Base-by-base conservation (phyloP, 2,888 invertebrate species). In the Limulus polyphemus region DNA sequence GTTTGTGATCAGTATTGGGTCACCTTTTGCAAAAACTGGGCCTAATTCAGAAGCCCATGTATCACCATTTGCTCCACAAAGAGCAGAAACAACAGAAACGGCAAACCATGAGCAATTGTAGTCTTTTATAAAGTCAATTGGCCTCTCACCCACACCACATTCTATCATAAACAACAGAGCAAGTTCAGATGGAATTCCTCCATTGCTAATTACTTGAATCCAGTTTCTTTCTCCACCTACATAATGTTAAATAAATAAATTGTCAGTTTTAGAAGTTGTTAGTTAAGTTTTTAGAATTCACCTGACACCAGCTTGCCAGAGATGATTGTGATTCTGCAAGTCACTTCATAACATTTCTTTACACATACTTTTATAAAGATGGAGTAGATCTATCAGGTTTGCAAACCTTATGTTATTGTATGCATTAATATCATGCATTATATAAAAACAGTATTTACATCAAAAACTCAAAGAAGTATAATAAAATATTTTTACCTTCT, bases 11-110 rank as follows among this genome's bases (percentile, higher is more conserved):
- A 92, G 81, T 68, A 83, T 79, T 7, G 91, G 90, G 65, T 87
- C 82, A 0, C 81, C 77, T 47, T 76, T 77, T 10, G 85, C 82
- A 17, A 88, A 74, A 0, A 88, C 91, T 49, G 86, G 81, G 1
- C 90, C 92, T 16, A 93, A 75, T 77, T 93, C 93, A 50, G 90
- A 91, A 57, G 92, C 88, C 87, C 90, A 90, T 0, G 92, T 93
- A 73, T 93, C 93, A 0, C 91, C 92, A 74, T 87, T 88, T 70
- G 86, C 85, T 72, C 88, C 88, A 13, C 89, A 83, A 71, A 90
- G 81, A 0, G 87, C 81, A 70, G 85, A 87, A 69, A 91, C 78
- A 59, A 90, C 81, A 48, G 86, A 88, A 69, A 89, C 79, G 4
- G 87, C 82, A n/a, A 90, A 78, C 88, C 88, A 90, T 4, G 90